phyloP scores from a whole-genome alignment of 2,797 vertebrate species.

The Malacoctenus gilli region DNA sequence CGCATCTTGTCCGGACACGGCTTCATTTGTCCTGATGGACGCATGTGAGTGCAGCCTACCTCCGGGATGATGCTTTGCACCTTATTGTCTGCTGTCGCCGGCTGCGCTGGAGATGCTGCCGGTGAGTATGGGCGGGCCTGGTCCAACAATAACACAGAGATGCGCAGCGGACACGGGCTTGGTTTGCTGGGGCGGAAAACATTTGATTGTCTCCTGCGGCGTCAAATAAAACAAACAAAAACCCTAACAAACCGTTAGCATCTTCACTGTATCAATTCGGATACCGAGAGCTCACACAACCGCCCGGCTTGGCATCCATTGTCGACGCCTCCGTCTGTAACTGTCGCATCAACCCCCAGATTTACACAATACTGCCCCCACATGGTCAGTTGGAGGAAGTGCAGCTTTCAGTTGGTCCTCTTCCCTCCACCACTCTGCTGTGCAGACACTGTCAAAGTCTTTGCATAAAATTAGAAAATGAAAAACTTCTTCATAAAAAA shows the following conservation, averaged over 20 bases:
- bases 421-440: too few species aligned
- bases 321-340: constrained; percentile 15
- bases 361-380: constrained; percentile 46
- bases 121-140: constrained; percentile 60
- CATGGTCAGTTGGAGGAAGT: background rate
- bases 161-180: constrained; percentile 29
- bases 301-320: constrained; percentile 11
- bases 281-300: background rate
- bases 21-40: too few species aligned
- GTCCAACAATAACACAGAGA: constrained; percentile 42
- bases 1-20: too few species aligned
- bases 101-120: constrained; percentile 43
- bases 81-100: constrained; percentile 12
- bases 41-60: constrained; percentile 2
- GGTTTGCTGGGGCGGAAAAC: too few species aligned
- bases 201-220: too few species aligned
- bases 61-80: background rate
- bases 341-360: background rate
- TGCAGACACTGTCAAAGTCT: too few species aligned
- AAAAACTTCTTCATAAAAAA: too few species aligned
- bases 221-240: too few species aligned
- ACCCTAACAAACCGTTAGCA: accelerated
- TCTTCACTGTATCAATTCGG: too few species aligned
- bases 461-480: too few species aligned
- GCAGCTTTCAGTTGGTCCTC: background rate